Conservation (phyloP, 2,113 vertebrate genomes). For the Tupaia tana region DNA sequence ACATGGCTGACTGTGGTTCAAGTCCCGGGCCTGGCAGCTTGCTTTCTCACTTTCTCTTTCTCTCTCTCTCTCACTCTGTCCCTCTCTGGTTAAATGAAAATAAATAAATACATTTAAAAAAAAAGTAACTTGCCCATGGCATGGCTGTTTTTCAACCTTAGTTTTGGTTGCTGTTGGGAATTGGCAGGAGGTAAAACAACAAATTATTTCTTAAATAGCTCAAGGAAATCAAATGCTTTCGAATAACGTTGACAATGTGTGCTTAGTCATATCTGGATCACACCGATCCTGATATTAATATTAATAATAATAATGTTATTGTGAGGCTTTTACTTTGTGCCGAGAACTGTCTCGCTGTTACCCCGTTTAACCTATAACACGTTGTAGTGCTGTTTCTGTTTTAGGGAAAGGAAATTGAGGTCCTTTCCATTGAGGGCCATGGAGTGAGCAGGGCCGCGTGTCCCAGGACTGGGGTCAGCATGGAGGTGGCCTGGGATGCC, state of each 20-base stretch:
- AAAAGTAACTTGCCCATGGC: not conserved
- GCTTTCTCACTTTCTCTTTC: no score
- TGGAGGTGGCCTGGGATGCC: not conserved
- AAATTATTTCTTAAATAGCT: not conserved
- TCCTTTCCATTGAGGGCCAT: not conserved
- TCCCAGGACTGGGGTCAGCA: not conserved
- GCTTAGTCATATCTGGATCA: not conserved
- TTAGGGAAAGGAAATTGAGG: conserved; percentile 25
- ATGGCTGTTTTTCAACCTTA: not conserved
- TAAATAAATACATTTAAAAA: no score
- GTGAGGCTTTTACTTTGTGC: not conserved
- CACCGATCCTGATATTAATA: not conserved
- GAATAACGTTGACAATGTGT: not conserved
- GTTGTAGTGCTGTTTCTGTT: not conserved
- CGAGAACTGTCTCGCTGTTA: not conserved
- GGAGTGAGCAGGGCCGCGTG: not conserved
- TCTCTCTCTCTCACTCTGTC: no score
- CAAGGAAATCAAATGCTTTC: not conserved
- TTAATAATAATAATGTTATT: not conserved
- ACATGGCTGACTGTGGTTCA: no score
- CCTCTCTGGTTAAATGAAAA: no score
- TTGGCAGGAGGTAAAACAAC: not conserved
- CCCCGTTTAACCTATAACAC: not conserved
- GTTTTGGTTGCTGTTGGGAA: not conserved
- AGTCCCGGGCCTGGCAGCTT: no score